Conservation (phyloP, 2,797 vertebrate genomes). For the Sphaeramia orbicularis region DNA sequence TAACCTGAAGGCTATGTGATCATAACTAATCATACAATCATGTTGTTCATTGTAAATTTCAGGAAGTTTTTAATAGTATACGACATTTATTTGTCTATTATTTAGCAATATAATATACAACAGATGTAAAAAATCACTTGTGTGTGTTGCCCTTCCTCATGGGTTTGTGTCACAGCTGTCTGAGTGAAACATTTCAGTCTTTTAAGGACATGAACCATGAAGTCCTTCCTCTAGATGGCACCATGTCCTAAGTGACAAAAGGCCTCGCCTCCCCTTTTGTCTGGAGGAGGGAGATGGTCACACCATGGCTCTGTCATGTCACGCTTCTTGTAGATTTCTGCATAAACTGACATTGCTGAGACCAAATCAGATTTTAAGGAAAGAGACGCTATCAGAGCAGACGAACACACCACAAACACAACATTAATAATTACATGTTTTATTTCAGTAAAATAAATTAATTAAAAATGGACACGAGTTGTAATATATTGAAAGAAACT, state of each 20-base stretch:
- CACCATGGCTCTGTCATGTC: slow-evolving; percentile 1
- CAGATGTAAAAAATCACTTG: not conserved
- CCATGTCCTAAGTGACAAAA: slow-evolving; percentile 74
- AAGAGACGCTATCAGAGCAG: not conserved
- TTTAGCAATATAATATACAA: not conserved
- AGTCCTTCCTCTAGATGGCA: slow-evolving; percentile 80
- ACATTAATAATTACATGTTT: slow-evolving; percentile 84
- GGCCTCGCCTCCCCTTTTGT: slow-evolving; percentile 18
- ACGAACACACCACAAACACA: slow-evolving; percentile 20
- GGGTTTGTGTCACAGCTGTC: not conserved
- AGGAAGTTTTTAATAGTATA: not conserved
- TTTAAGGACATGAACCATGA: slow-evolving; percentile 24
- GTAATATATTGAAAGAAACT: slow-evolving; percentile 83
- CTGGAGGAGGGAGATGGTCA: slow-evolving; percentile 4
- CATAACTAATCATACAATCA: not conserved
- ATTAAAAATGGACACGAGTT: slow-evolving; percentile 84
- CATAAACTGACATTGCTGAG: not conserved
- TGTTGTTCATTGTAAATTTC: not conserved
- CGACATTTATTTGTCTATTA: not conserved
- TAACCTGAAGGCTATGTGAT: no score
- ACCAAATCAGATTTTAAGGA: slow-evolving; percentile 2
- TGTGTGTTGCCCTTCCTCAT: not conserved
- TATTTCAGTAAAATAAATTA: slow-evolving; percentile 87
- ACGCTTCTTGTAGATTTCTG: not conserved
- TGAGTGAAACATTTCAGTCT: slow-evolving; percentile 1